Evolutionary conservation across 1,140 invertebrate species (phyloP), one percentile per base, ranked within the genome.

Genomic region (Vanessa atalanta): DNA sequence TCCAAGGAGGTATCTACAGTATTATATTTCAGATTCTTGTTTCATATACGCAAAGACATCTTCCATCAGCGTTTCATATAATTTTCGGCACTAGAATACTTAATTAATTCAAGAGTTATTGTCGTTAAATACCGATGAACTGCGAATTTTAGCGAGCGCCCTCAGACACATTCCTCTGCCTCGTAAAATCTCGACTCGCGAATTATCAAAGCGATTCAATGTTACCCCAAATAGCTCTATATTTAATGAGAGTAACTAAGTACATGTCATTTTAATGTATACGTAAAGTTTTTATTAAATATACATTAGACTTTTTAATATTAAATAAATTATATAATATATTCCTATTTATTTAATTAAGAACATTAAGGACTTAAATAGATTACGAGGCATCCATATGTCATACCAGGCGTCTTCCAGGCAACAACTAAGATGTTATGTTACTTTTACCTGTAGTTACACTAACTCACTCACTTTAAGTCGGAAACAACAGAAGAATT

Each of bases 111-210:
- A 57, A 26, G 11, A 26, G 20, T 57, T 23, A 57, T 23, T 23
- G 9, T 57, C 53, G 20, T 57, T 57, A 57, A 57, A 57, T 23
- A 16, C 23, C 12, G 9, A 57, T 16, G 16, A 37, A 37, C 51
- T 14, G 20, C 31, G 37, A 37, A 43, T 26, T 55, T 9, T 20
- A 48, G 13, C 65, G 20, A 20, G 65, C 26, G 15, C 65, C 48
- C 51, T 20, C 23, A 57, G 53, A 57, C 16, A 23, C 66, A 47
- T 57, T 68, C 66, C 51, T 55, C 16, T 15, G 47, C 51, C 14
- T 60, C 53, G 31, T 67, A 67, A 67, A 53, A 67, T 68, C 53
- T 16, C 20, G 53, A 47, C 65, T 26, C 51, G 53, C 0, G 26
- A 67, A 67, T 57, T 60, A 47, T 67, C 16, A 31, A 16, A 57